Percentiles rank a stretch among this genome's conserved stretches.
Conservation (phyloP, 2,113 vertebrate genomes). For the Orthonyx spaldingii region DNA sequence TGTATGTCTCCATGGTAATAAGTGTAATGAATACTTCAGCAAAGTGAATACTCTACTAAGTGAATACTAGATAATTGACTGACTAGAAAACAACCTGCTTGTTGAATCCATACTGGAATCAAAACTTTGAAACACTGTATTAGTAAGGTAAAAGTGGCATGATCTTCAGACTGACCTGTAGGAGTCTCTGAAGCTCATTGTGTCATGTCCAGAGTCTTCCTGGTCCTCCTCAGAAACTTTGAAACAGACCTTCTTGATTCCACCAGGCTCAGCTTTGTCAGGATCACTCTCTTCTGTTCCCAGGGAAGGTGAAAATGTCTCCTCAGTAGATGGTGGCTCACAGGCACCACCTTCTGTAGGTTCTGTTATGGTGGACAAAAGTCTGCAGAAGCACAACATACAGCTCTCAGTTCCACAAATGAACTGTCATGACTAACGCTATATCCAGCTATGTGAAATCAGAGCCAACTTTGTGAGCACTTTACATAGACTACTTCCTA, state of each 20-base stretch:
- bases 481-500: too few relatives aligned
- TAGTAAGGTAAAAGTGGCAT: neutral
- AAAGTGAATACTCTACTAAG: neutral
- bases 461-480: neutral
- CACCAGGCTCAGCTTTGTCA: constrained; percentile 85
- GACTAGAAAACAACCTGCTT: neutral
- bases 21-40: neutral
- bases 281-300: constrained; percentile 82
- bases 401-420: neutral
- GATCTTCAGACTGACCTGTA: constrained; percentile 82
- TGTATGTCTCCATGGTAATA: neutral
- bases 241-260: constrained; percentile 94
- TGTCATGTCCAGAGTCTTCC: constrained; percentile 98
- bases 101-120: neutral
- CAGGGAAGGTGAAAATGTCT: constrained; percentile 74
- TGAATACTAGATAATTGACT: neutral
- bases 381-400: constrained; percentile 63
- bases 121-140: neutral
- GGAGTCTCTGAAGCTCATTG: constrained; percentile 97
- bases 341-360: constrained; percentile 79
- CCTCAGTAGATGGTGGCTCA: constrained; percentile 76
- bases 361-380: constrained; percentile 94
- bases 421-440: neutral
- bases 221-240: constrained; percentile 97
- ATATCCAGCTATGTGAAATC: neutral